Evolutionary conservation across 2,113 vertebrate species (phyloP), one percentile per base, ranked within the genome.

Genomic region (Baryphthengus martii): DNA sequence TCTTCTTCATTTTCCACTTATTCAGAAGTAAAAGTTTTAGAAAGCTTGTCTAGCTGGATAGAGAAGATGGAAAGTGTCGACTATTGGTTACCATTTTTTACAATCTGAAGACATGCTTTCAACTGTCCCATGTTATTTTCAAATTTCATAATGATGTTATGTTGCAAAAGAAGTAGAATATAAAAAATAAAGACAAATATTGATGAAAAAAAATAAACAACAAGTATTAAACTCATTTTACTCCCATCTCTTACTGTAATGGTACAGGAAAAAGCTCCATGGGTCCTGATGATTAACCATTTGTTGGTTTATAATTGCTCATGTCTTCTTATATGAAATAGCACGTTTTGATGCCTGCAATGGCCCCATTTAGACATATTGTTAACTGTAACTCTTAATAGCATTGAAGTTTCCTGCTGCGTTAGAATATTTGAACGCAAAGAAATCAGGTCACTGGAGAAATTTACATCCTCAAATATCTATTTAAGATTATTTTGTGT

Each of bases 401-500:
- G 29, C 18, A 39, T 26, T 78, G 47, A 66, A 35, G 4, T 37
- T 74, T 92, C n/a, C 49, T 92, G 52, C 17, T 91, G 18, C 29
- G 62, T 17, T 18, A 78, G 18, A 50, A 53, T 45, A 88, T 62
- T 91, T 89, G 24, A 92, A 45, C 17, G n/a, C 10, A 59, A 33
- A 75, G 23, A 67, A 53, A 80, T 88, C 81, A 74, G 53, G 90
- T 87, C 82, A 89, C 68, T 65, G 39, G 85, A 83, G 53, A 91
- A 52, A 85, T 84, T 37, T 65, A 82, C 49, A 58, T 14, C 14
- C 53, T 90, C 31, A 68, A 71, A 88, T 72, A 88, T 65, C 61
- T 88, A n/a, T 49, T 90, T 52, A 96, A 63, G 73, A 70, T 91
- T 89, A 86, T 50, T 71, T 45, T 80, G 45, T 88, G 35, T 94